These are phyloP conservation scores for Monopis laevigella DNA, from an alignment of 2,888 invertebrate genomes.

Conservation along the genomic window DNA sequence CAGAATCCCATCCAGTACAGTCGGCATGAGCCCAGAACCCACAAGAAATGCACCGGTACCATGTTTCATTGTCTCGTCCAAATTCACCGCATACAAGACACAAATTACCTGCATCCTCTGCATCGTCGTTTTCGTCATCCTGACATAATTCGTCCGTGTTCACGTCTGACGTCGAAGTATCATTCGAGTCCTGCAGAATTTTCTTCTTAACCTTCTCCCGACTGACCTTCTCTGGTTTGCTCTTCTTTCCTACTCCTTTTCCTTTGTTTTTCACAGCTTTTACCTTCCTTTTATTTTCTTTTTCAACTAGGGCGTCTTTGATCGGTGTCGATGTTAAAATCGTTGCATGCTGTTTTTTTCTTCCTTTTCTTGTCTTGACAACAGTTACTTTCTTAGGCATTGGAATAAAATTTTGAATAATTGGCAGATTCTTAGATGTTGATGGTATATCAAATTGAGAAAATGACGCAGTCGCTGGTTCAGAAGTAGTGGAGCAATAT, in stretches of 20 bases:
- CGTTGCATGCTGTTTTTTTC: too few species aligned
- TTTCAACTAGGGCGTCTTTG: too few species aligned
- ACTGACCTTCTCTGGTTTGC: conserved; percentile 17
- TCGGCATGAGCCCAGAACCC: too few species aligned
- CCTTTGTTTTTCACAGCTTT: conserved; percentile 13
- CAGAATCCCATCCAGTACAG: conserved; percentile 16
- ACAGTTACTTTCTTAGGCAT: too few species aligned
- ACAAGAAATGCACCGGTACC: too few species aligned
- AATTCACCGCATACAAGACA: conserved; percentile 5
- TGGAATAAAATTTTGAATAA: too few species aligned
- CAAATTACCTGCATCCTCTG: background rate
- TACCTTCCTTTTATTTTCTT: conserved; percentile 19
- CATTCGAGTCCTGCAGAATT: conserved; percentile 21
- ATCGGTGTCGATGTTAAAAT: too few species aligned
- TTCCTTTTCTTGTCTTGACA: too few species aligned
- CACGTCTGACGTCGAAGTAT: conserved; percentile 15
- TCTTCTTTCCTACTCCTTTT: conserved; percentile 10
- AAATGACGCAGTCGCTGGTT: too few species aligned
- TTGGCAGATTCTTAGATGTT: too few species aligned
- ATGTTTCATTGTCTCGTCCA: conserved; percentile 1
- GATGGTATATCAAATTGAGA: too few species aligned
- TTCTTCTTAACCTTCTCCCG: conserved; percentile 19
- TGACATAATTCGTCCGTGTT: conserved; percentile 13
- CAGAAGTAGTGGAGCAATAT: too few species aligned
- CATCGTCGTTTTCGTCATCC: conserved; percentile 4